Base-by-base conservation (phyloP, 2,888 invertebrate genomes). In the Drosophila lutescens region DNA sequence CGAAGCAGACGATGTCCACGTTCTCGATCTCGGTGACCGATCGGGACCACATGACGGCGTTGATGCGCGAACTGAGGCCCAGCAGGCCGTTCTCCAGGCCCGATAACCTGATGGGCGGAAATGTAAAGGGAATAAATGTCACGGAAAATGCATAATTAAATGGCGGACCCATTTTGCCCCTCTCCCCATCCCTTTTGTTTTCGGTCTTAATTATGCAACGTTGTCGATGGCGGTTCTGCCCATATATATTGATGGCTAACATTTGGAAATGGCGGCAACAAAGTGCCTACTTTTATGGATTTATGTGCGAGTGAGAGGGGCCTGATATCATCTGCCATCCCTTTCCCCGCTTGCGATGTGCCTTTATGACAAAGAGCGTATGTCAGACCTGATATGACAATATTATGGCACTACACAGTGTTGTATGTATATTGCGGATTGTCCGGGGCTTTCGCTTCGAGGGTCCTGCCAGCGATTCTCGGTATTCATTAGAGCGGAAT, bases 61-160 rank as follows among this genome's bases (percentile, higher is more conserved):
- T 94, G 60, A 93, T 94, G 80, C 93, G 92, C 53, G 93, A 91
- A 41, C 93, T 93, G 53, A 96, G 94, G 2, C 97, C 97, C 47
- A 97, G 93, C 58, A 98, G 93, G 0, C 96, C 95, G 92, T 97
- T 98, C 92, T 98, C 98, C 75, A 97, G 93, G 1, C 97, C 98
- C 46, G 97, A 96, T 86, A 98, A 93, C 90, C 96, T 96, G 92
- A 40, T 30, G 36, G 17, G 15, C 10, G 38, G 49, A 8, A 51
- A 69, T 43, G 8, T 23, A 34, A 41, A 36, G 23, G 8, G 46
- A 43, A 38, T 7, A 56, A 60, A 23, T 32, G 43, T 36, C 50
- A 65, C 60, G 47, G 47, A 41, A 63, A 80, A 75, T 73, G 68
- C 69, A 79, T 70, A 80, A 75, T 70, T 77, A 62, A 68, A 72